Evolutionary conservation across 1,140 invertebrate genomes (phyloP), one percentile per base, ranked within the genome.

Genomic region (Rhopalosiphum padi): DNA sequence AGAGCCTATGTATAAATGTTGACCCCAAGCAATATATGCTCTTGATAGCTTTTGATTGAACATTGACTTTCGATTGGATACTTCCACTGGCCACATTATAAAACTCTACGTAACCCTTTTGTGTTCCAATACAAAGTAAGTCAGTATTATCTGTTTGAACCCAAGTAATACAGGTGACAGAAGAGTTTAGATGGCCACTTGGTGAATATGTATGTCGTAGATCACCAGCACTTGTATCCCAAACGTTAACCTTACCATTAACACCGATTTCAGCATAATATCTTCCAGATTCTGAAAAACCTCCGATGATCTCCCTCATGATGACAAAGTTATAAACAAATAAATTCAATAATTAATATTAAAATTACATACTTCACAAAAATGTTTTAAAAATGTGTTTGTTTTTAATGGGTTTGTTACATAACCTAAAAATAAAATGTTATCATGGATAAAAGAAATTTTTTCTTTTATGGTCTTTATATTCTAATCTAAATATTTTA

Each of bases 161-260:
- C 91, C 91, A 93, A 86, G 85, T 51, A 43, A 93, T 25, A 55
- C 91, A 93, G 18, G 91, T 53, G 46, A 93, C 35, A 21, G 37
- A 83, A 1, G 35, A 43, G 25, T 85, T 93, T 4, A 93, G 21
- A 93, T 93, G 91, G 25, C 91, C 77, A 55, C 82, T 93, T 18
- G 91, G 91, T 8, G 91, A 93, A 93, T 93, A 93, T 21, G 46
- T 83, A 8, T 93, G 91, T 7, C 82, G 51, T 22, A 93, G 23
- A 86, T 93, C 91, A 55, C 91, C 91, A 30, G 37, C 82, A 53
- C 55, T 86, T 2, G 91, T 93, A 43, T 93, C 91, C 91, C 91
- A 93, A 51, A 93, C 91, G 22, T 93, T 93, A 23, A 93, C 46
- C 82, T 93, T 93, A 11, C 91, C 91, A 35, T 93, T 93, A n/a